Percentiles rank a stretch among this genome's conserved stretches.
phyloP scores from a whole-genome alignment of 1,140 invertebrate species.

The Plectrocnemia conspersa region DNA sequence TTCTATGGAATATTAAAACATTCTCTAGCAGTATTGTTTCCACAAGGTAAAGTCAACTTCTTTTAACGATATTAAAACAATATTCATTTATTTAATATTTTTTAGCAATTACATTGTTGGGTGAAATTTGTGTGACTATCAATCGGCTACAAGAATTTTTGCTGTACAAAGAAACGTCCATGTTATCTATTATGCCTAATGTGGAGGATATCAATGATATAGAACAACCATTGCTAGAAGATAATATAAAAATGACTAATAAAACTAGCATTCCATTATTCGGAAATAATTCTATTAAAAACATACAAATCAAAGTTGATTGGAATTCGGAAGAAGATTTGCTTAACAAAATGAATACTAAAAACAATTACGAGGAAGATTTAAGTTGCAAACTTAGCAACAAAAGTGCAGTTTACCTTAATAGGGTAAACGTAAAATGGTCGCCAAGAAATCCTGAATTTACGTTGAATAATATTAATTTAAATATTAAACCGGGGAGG shows the following conservation, averaged over 20 bases:
- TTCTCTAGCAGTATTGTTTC: constrained; percentile 22
- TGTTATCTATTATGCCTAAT: constrained; percentile 2
- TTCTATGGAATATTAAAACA: constrained; percentile 23
- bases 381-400: neutral
- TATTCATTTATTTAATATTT: neutral
- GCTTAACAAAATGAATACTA: neutral
- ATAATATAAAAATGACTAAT: constrained; percentile 9
- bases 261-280: constrained; percentile 26
- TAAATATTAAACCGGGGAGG: constrained; percentile 29
- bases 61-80: neutral
- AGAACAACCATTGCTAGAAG: neutral
- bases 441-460: constrained; percentile 17
- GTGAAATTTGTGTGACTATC: constrained; percentile 21
- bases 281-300: constrained; percentile 20
- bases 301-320: constrained; percentile 20
- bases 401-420: constrained; percentile 17
- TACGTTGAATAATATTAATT: constrained; percentile 21
- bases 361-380: neutral
- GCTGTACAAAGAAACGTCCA: constrained; percentile 19
- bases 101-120: constrained; percentile 22
- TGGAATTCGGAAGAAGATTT: neutral
- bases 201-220: constrained; percentile 1
- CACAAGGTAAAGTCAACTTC: constrained; percentile 19
- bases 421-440: constrained; percentile 25
- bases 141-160: constrained; percentile 29